Percentiles rank a stretch among this genome's conserved stretches.
These are phyloP conservation scores for Diadophis punctatus DNA, from an alignment of 2,113 vertebrate species.

Conservation along the genomic window DNA sequence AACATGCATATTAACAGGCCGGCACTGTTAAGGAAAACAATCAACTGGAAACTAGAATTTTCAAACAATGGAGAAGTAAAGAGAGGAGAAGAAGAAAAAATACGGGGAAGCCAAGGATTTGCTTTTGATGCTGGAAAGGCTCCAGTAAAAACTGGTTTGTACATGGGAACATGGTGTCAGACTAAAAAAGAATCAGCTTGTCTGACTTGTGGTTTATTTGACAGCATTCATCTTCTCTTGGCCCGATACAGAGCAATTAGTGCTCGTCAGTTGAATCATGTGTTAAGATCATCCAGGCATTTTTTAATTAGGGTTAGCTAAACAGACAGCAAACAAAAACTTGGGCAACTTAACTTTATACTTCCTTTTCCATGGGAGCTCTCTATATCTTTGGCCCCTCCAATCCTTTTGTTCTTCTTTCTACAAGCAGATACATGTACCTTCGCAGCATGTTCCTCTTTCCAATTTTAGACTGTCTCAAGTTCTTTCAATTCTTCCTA, in stretches of 20 bases:
- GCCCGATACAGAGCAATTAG: constrained; percentile 84
- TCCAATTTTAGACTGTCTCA: not conserved
- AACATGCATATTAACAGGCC: constrained; percentile 38
- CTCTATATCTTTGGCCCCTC: constrained; percentile 18
- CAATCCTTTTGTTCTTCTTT: constrained; percentile 35
- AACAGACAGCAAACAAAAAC: constrained; percentile 76
- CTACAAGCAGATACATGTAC: constrained; percentile 57
- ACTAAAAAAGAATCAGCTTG: constrained; percentile 82
- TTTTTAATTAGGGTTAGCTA: constrained; percentile 81
- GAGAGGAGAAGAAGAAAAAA: constrained; percentile 47
- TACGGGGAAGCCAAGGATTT: constrained; percentile 69
- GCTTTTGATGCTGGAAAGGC: constrained; percentile 76
- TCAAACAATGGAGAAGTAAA: constrained; percentile 55
- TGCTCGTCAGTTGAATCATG: constrained; percentile 82
- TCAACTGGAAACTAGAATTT: constrained; percentile 61
- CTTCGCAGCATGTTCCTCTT: not conserved
- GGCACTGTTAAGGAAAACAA: constrained; percentile 55
- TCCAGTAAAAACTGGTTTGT: constrained; percentile 92
- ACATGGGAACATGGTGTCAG: constrained; percentile 89
- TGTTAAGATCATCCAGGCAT: constrained; percentile 83
- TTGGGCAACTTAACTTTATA: constrained; percentile 73
- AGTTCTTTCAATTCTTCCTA: constrained; percentile 20
- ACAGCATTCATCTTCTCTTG: constrained; percentile 83
- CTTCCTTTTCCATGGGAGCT: constrained; percentile 71
- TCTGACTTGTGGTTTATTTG: constrained; percentile 91